Percentiles rank a stretch among this genome's conserved stretches.
phyloP scores from a whole-genome alignment of 2,113 vertebrate genomes.

The Rousettus leschenaultii region DNA sequence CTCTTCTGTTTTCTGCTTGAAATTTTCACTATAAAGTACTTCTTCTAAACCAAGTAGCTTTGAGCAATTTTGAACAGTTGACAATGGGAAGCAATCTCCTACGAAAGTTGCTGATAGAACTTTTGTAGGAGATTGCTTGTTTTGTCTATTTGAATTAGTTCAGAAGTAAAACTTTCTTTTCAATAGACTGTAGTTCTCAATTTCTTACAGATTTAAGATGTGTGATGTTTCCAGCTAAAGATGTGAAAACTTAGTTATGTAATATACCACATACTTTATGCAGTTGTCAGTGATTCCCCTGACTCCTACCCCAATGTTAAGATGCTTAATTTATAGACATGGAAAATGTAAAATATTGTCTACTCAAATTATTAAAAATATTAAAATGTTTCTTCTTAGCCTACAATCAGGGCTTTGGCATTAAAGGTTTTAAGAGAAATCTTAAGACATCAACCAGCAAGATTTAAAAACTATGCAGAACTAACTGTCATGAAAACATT shows the following conservation, averaged over 20 bases:
- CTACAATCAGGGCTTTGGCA: constrained; percentile 94
- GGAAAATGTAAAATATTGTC: neutral
- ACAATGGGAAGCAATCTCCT: neutral
- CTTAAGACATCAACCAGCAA: constrained; percentile 93
- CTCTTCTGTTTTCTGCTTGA: neutral
- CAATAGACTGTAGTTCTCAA: neutral
- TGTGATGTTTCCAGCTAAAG: neutral
- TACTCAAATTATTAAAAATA: constrained; percentile 34
- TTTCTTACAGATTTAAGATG: neutral
- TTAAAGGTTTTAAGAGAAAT: constrained; percentile 95
- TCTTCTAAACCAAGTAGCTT: neutral
- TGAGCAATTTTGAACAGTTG: neutral
- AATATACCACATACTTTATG: neutral
- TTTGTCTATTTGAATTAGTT: neutral
- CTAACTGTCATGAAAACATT: constrained; percentile 97
- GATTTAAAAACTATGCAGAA: constrained; percentile 98
- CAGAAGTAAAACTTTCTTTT: neutral
- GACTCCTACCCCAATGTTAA: neutral
- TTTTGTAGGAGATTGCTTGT: neutral
- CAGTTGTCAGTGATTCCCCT: neutral
- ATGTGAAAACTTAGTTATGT: neutral
- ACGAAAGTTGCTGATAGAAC: neutral
- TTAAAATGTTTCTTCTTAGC: constrained; percentile 82
- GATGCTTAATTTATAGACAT: neutral
- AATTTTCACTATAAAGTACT: neutral